These are phyloP conservation scores for Phalacrocorax carbo DNA, from an alignment of 2,113 vertebrate species.

Conservation along the genomic window DNA sequence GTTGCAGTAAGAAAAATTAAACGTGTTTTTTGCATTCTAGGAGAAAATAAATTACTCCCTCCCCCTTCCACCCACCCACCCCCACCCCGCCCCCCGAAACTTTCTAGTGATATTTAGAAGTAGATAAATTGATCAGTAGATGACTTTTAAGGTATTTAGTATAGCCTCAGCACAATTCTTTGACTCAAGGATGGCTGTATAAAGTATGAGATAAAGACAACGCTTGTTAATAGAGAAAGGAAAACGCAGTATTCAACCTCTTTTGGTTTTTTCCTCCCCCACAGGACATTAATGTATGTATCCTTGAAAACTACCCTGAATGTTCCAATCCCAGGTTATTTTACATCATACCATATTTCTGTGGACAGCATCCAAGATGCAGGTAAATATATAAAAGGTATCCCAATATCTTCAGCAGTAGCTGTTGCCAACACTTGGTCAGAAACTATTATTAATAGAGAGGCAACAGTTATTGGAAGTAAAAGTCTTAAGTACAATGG, in stretches of 20 bases:
- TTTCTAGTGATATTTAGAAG: neutral
- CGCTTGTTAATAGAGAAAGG: neutral
- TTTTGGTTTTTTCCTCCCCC: neutral
- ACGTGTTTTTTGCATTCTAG: neutral
- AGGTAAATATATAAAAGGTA: slow-evolving; percentile 74
- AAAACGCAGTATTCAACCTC: neutral
- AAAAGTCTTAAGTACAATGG: neutral
- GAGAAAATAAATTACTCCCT: neutral
- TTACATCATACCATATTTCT: slow-evolving; percentile 99
- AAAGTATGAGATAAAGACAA: neutral
- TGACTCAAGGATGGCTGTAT: neutral
- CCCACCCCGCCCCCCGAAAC: too few species aligned
- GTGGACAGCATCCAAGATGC: slow-evolving; percentile 97
- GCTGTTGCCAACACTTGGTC: neutral
- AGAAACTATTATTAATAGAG: neutral
- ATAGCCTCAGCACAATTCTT: neutral
- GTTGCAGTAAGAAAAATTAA: neutral
- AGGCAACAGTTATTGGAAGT: neutral
- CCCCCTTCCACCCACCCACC: too few species aligned
- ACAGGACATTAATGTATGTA: slow-evolving; percentile 97
- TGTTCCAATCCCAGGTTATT: slow-evolving; percentile 95
- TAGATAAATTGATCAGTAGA: neutral
- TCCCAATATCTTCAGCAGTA: neutral
- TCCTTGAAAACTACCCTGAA: slow-evolving; percentile 96
- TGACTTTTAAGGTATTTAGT: neutral